Evolutionary conservation across 2,888 invertebrate species (phyloP).

Genomic region (Dioctria rufipes): DNA sequence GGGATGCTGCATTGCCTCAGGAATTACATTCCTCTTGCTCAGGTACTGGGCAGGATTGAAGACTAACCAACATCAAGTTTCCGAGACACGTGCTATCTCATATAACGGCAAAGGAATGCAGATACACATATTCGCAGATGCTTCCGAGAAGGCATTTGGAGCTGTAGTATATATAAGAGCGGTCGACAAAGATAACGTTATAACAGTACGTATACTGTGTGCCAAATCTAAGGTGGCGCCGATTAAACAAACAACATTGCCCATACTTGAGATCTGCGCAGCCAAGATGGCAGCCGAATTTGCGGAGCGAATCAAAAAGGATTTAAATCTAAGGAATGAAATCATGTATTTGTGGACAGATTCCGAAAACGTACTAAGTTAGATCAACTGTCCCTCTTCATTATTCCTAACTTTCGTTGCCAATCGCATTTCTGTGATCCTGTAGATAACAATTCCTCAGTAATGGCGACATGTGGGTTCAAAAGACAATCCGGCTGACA

Average conservation of each 20-base stretch:
- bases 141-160: constrained; percentile 48
- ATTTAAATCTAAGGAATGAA: background rate
- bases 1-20: background rate
- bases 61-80: background rate
- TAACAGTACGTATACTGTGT: constrained; percentile 53
- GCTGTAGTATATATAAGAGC: constrained; percentile 25
- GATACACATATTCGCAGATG: constrained; percentile 39
- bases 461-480: too few species aligned
- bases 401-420: too few species aligned
- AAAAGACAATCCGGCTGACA: too few species aligned
- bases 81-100: too few species aligned
- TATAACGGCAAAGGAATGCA: too few species aligned
- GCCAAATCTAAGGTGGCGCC: constrained; percentile 56
- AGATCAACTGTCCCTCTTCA: too few species aligned
- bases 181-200: constrained; percentile 5
- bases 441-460: too few species aligned
- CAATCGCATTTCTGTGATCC: too few species aligned
- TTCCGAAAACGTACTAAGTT: constrained; percentile 21
- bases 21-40: background rate
- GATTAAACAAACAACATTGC: constrained; percentile 59
- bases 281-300: constrained; percentile 48
- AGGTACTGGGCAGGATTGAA: background rate
- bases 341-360: constrained; percentile 16
- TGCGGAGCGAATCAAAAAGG: background rate
- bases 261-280: constrained; percentile 60